Evolutionary conservation across 2,113 vertebrate genomes (phyloP).

Genomic region (Sclerurus mexicanus): DNA sequence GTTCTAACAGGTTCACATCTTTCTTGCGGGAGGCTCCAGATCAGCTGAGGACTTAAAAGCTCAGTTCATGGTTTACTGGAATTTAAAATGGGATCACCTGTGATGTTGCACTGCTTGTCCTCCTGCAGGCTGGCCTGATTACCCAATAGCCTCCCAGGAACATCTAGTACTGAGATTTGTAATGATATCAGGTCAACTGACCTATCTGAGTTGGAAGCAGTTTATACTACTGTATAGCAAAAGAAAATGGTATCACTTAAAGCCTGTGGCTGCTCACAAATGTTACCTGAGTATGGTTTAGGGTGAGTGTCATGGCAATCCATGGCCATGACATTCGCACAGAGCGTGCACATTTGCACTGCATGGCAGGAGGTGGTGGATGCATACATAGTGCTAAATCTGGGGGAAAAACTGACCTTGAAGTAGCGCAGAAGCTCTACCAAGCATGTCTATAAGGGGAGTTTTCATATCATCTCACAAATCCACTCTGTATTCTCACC

Average conservation of each 20-base stretch:
- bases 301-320: not conserved
- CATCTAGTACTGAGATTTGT: not conserved
- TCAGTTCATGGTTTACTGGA: not conserved
- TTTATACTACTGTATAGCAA: not conserved
- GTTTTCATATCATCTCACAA: not conserved
- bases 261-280: not conserved
- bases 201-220: accelerated
- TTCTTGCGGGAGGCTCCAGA: not conserved
- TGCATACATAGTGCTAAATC: not conserved
- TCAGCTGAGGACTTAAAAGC: not conserved
- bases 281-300: not conserved
- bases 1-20: not conserved
- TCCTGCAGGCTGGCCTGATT: not conserved
- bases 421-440: not conserved
- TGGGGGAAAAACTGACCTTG: not conserved
- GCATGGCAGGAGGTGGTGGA: not conserved
- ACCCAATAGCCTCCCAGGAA: not conserved
- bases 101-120: not conserved
- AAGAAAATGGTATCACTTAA: not conserved
- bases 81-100: not conserved
- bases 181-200: not conserved
- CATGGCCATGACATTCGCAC: too few species aligned
- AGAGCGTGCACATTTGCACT: not conserved
- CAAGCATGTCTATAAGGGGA: not conserved
- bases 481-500: not conserved